Evolutionary conservation across 2,797 vertebrate genomes (phyloP).

Genomic region (Sarcoramphus papa): DNA sequence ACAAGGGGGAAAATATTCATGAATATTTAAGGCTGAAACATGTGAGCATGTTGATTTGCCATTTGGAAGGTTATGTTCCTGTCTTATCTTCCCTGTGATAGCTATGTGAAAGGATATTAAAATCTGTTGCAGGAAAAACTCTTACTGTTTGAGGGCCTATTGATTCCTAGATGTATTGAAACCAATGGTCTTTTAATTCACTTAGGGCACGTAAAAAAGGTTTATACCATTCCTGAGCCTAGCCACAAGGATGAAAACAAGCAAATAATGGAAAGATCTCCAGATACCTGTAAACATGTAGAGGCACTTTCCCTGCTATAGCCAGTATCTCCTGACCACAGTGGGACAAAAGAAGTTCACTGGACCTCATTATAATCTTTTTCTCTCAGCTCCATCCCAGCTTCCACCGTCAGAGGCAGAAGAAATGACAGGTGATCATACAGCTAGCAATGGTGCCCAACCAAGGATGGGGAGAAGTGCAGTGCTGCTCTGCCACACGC

Average conservation of each 20-base stretch:
- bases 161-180: neutral
- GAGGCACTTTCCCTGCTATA: neutral
- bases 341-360: neutral
- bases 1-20: conserved; percentile 31
- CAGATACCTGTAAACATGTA: neutral
- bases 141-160: neutral
- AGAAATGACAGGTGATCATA: neutral
- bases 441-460: neutral
- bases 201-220: neutral
- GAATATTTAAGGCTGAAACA: conserved; percentile 56
- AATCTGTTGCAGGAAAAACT: neutral
- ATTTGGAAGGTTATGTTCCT: conserved; percentile 46
- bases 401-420: neutral
- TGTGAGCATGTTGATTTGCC: neutral
- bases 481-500: neutral
- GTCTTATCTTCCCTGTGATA: neutral
- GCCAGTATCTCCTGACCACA: neutral
- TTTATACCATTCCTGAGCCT: neutral
- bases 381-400: neutral
- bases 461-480: neutral
- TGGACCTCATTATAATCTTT: neutral
- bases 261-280: neutral
- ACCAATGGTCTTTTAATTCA: neutral
- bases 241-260: neutral
- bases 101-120: neutral